Conservation (phyloP, 2,888 invertebrate genomes). For the Nesidiocoris tenuis region DNA sequence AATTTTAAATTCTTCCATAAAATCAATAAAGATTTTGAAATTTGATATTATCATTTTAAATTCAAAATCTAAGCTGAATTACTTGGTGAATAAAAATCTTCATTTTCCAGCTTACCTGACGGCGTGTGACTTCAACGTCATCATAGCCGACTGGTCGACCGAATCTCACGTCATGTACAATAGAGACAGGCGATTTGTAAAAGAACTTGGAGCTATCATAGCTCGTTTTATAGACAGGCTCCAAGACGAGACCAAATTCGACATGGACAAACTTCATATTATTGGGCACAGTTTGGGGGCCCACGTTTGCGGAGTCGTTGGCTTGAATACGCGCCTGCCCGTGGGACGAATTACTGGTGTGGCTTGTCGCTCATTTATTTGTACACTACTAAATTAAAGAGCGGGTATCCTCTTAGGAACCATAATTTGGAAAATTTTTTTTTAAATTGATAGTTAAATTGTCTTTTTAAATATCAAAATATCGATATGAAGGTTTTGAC, state of each 20-base stretch:
- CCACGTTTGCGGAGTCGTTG: conserved; percentile 34
- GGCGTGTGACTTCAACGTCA: conserved; percentile 26
- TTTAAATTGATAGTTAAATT: too few relatives aligned
- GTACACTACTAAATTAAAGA: not conserved
- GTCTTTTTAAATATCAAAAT: too few relatives aligned
- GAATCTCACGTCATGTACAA: conserved; percentile 41
- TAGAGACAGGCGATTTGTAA: conserved; percentile 25
- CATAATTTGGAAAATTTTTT: not conserved
- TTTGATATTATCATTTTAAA: too few relatives aligned
- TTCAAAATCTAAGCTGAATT: too few relatives aligned
- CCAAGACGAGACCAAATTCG: conserved; percentile 12
- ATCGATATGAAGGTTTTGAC: too few relatives aligned
- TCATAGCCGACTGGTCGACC: conserved; percentile 34
- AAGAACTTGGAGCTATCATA: conserved; percentile 16
- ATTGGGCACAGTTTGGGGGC: conserved; percentile 35
- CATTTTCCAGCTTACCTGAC: conserved; percentile 30
- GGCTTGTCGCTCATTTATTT: too few relatives aligned
- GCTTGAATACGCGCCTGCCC: conserved; percentile 1
- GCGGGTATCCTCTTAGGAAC: too few relatives aligned
- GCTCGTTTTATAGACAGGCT: conserved; percentile 32
- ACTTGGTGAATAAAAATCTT: too few relatives aligned
- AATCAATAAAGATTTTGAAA: too few relatives aligned
- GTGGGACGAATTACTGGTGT: conserved; percentile 31
- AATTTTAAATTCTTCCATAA: too few relatives aligned
- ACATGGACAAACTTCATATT: conserved; percentile 17